Evolutionary conservation across 2,797 vertebrate genomes (phyloP), one percentile per base, ranked within the genome.

Genomic region (Euthynnus affinis): DNA sequence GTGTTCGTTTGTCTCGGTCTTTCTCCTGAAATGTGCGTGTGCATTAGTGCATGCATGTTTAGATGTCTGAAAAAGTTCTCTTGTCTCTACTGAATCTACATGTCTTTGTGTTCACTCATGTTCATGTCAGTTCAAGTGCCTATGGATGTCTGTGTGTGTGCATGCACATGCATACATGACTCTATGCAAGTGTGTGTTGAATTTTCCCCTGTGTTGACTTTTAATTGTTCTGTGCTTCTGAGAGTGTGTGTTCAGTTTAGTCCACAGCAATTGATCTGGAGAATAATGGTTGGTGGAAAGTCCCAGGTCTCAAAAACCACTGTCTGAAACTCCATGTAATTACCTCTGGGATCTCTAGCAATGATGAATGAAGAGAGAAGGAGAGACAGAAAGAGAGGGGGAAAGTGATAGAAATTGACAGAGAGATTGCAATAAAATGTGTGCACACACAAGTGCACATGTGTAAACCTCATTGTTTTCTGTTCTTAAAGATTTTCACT

Each of bases 141-240:
- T 49, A 9, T 57, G 46, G 9, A 25, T 46, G 64, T 32, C 15
- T 74, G 42, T 37, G 20, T 67, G 49, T 61, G 63, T 80, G 44
- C 29, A 12, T 42, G 44, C 7, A 7, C 69, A 63, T 23, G 69
- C 49, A 48, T 58, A 57, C 6, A 29, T 42, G 59, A 71, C 12
- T 71, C 37, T 14, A 2, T 65, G 27, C 29, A 56, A 40, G 63
- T 32, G 58, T 40, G 77, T 71, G 46, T 40, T 81, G 74, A 48
- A 70, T 66, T 75, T 75, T 80, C 83, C 80, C 86, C 48, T 1
- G 76, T 81, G 86, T 72, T 85, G 78, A 90, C 77, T 89, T 88
- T 90, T 90, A 92, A 94, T 92, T 91, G 92, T 88, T 72, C 83
- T 83, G 91, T 83, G 88, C 88, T 92, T 89, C 67, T 81, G 88